A percentile compares a stretch with the other conserved stretches of the same genome.
These are phyloP conservation scores for Ptilorrhoa leucosticta DNA, from an alignment of 2,113 vertebrate genomes.

Conservation along the genomic window DNA sequence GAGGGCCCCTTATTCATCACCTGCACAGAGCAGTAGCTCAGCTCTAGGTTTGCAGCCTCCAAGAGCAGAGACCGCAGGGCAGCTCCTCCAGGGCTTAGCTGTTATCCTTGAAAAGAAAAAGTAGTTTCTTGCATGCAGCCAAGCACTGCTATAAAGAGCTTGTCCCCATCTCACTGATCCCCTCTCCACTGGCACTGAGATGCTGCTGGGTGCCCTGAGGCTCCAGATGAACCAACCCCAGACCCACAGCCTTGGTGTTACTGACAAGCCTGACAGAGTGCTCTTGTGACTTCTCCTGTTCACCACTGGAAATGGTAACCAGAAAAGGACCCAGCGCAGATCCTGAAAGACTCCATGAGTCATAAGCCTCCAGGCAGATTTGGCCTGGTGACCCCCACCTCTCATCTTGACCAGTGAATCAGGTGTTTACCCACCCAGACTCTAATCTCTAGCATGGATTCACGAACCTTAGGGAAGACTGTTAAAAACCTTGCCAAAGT, in stretches of 20 bases:
- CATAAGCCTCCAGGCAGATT: neutral
- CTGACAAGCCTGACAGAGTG: neutral
- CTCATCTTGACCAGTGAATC: neutral
- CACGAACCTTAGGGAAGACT: neutral
- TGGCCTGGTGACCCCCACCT: accelerated
- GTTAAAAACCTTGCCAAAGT: neutral
- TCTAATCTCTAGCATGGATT: accelerated
- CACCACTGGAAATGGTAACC: accelerated
- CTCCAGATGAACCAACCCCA: neutral
- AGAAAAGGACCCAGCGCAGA: neutral
- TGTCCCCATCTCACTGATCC: neutral
- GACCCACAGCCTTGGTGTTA: neutral
- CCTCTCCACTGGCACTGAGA: too few relatives aligned
- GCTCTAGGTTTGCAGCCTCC: neutral
- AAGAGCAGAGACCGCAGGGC: neutral
- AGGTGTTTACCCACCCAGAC: neutral
- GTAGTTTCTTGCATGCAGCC: neutral
- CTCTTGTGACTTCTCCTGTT: neutral
- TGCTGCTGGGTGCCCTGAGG: neutral
- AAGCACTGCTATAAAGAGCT: neutral
- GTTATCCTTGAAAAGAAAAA: neutral
- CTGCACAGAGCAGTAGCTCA: neutral
- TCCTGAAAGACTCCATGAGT: accelerated
- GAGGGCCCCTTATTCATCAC: neutral
- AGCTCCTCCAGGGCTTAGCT: neutral